Percentiles rank a stretch among this genome's conserved stretches.
Evolutionary conservation across 2,888 invertebrate species (phyloP).

Genomic region (Dusona sp.): DNA sequence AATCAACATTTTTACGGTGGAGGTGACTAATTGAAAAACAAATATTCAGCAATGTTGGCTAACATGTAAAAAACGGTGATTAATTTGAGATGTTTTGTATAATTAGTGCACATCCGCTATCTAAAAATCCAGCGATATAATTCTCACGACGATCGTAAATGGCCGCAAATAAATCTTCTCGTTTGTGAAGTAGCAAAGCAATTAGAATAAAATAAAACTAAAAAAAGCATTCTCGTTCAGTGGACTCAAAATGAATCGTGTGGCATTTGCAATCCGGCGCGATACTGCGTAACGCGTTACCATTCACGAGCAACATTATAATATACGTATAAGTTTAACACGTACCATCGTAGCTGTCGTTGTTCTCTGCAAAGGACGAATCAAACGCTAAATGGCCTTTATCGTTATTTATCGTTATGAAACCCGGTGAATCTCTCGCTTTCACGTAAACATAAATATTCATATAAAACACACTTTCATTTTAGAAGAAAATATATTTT

Average conservation of each 20-base stretch:
- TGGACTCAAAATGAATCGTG: conserved; percentile 21
- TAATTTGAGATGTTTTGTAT: background rate
- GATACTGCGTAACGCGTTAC: conserved; percentile 68
- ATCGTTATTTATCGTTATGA: conserved; percentile 69
- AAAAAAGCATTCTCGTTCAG: conserved; percentile 19
- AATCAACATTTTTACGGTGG: background rate
- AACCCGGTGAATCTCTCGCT: conserved; percentile 59
- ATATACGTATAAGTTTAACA: conserved; percentile 31
- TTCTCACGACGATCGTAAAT: conserved; percentile 1
- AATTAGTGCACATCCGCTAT: background rate
- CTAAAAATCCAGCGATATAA: background rate
- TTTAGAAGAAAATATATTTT: conserved; percentile 37
- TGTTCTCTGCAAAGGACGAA: conserved; percentile 58
- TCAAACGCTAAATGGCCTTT: conserved; percentile 65
- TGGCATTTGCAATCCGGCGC: conserved; percentile 65
- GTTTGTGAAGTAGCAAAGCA: conserved; percentile 6
- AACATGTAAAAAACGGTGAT: background rate
- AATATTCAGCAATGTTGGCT: background rate
- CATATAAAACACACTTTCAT: background rate
- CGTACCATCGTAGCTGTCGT: conserved; percentile 38
- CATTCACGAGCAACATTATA: conserved; percentile 64
- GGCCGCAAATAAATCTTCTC: conserved; percentile 9
- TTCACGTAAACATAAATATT: background rate
- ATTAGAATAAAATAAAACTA: conserved; percentile 4
- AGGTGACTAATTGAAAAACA: background rate